Base-by-base conservation (phyloP, 2,797 vertebrate genomes). In the Poeciliopsis presidionis region DNA sequence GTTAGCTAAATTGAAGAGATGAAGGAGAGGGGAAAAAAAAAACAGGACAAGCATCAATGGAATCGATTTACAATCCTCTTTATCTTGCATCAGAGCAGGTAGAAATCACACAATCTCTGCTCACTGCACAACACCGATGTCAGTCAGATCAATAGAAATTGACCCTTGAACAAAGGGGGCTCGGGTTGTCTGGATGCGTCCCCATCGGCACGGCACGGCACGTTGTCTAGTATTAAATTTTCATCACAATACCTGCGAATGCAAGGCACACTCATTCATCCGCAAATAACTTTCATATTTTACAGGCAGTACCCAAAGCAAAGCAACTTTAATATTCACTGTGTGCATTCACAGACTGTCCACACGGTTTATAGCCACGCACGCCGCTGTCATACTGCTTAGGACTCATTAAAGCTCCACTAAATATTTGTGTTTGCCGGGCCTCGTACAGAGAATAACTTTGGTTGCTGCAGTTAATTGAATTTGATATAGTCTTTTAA, bases 31-130 rank as follows among this genome's bases (percentile, higher is more conserved):
- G n/a, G 1, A 18, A 7, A n/a, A 73, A 36, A 1, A 74, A 81
- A 79, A 82, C 83, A 74, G 59, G 61, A 72, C 85, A 69, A 71
- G 89, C 88, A 88, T 96, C 93, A 92, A 94, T 94, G 84, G 86
- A 92, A 96, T 96, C 78, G 94, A 95, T 95, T 94, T 89, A 91
- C 91, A 92, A 90, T 92, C 92, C 89, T 92, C 90, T 94, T 95
- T 95, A 95, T 96, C 93, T 95, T 86, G 81, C 89, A 91, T 94
- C 92, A 81, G 90, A 93, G 85, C 90, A 91, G 85, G 90, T 91
- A 90, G 93, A 93, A 94, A 95, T 95, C 93, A 80, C 79, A 88
- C 94, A 89, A 94, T 95, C 93, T 95, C 81, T 87, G 88, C 86
- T 84, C 88, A 72, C 80, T 79, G 83, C 90, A 88, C 92, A 94